Evolutionary conservation across 2,797 vertebrate genomes (phyloP).

Genomic region (Pristis pectinata): DNA sequence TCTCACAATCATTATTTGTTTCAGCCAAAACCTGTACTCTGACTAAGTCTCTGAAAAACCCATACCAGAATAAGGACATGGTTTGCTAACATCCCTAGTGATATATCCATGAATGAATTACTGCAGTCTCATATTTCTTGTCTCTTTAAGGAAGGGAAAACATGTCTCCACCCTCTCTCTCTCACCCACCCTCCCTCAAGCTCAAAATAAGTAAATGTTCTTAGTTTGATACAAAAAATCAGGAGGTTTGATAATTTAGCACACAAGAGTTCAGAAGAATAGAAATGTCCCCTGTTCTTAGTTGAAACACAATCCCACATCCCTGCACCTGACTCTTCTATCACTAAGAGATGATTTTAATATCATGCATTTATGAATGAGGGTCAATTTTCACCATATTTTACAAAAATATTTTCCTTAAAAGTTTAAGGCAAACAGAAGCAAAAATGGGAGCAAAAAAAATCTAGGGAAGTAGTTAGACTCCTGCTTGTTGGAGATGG

Average conservation of each 20-base stretch:
- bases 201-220: neutral
- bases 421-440: neutral
- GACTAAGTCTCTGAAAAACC: neutral
- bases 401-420: neutral
- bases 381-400: neutral
- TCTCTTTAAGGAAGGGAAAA: neutral
- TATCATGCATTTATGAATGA: neutral
- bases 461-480: too few relatives aligned
- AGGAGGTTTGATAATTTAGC: neutral
- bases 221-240: neutral
- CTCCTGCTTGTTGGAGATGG: too few relatives aligned
- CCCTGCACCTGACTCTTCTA: neutral
- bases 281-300: neutral
- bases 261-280: neutral
- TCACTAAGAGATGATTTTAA: neutral
- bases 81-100: neutral
- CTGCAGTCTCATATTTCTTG: conserved; percentile 12
- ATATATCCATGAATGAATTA: conserved; percentile 8
- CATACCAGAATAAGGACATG: neutral
- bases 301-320: neutral
- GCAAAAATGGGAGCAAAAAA: neutral
- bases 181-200: too few relatives aligned
- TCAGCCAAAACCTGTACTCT: neutral
- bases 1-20: conserved; percentile 17
- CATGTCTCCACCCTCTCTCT: neutral